Base-by-base conservation (phyloP, 2,113 vertebrate genomes). In the Eubucco bourcierii region DNA sequence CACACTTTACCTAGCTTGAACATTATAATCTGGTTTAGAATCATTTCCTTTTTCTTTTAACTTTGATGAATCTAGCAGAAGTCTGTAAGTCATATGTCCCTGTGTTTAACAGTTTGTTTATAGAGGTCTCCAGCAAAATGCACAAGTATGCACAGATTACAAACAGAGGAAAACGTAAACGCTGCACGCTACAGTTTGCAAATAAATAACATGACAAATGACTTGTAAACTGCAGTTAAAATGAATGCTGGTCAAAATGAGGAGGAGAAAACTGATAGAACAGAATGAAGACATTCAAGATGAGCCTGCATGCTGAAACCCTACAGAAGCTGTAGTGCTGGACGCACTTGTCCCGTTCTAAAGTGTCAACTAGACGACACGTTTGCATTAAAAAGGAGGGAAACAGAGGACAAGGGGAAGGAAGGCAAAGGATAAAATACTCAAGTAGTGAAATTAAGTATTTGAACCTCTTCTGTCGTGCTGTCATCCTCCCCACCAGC, bases 1-100 rank as follows among this genome's bases (percentile, higher is more conserved):
- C 75, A n/a, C 21, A 67, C 56, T 92, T 96, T 67, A 91, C 75
- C 80, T 67, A 76, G 59, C 44, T 86, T 92, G 92, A 93, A 84
- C 44, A 12, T 90, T 41, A 60, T 68, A 64, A 61, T 72, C 58
- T 64, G 8, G 9, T 84, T 84, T 80, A 68, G 47, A 59, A 63
- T 73, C 1, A 65, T 10, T 85, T 93, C 82, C 81, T 73, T 92
- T 39, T 72, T 85, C 66, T 79, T 74, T 76, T 65, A 44, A 80
- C 14, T 80, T 90, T 87, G 73, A 88, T 44, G 6, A 90, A 61
- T 64, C 50, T 16, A 90, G 55, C 46, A 68, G 64, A 93, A 88
- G 68, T 55, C 19, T 86, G 66, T 27, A 72, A 91, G 37, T 63
- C 31, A 80, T 9, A 33, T 63, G 34, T 24, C 53, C 76, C 31